Conservation (phyloP, 2,888 invertebrate genomes). For the Thymelicus sylvestris region DNA sequence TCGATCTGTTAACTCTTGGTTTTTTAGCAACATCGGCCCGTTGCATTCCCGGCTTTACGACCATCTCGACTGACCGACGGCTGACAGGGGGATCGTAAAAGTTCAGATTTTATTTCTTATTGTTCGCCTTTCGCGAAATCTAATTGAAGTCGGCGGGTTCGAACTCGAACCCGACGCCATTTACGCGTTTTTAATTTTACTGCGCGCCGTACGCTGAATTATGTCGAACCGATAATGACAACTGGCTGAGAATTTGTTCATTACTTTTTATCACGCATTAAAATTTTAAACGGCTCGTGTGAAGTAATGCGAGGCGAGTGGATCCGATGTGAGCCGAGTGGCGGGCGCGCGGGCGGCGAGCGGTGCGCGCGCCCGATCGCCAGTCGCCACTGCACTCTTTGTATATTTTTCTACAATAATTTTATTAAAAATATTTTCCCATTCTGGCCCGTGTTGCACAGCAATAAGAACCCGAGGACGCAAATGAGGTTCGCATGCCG, state of each 20-base stretch:
- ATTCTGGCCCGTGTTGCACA: conserved; percentile 44
- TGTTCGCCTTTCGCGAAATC: conserved; percentile 83
- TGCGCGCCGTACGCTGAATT: conserved; percentile 66
- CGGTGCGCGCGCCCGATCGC: conserved; percentile 34
- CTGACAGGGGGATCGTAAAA: conserved; percentile 79
- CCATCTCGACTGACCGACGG: conserved; percentile 70
- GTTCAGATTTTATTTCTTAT: conserved; percentile 82
- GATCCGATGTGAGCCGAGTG: background rate
- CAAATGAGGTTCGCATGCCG: conserved; percentile 44
- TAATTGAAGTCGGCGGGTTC: conserved; percentile 75
- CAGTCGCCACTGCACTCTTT: conserved; percentile 28
- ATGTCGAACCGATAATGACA: conserved; percentile 68
- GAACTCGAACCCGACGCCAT: conserved; percentile 61
- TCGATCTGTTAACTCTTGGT: conserved; percentile 63
- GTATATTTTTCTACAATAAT: conserved; percentile 44
- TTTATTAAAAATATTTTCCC: conserved; percentile 43
- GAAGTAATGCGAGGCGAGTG: conserved; percentile 39
- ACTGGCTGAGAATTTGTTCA: conserved; percentile 64
- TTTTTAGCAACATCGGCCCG: conserved; percentile 69
- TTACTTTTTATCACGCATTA: conserved; percentile 75
- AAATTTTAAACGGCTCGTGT: conserved; percentile 58
- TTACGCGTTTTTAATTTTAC: conserved; percentile 82
- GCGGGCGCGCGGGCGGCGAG: conserved; percentile 6
- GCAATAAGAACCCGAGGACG: conserved; percentile 43
- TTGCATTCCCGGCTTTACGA: conserved; percentile 81